These are phyloP conservation scores for Trichogramma pretiosum DNA, from an alignment of 1,140 invertebrate species.

Conservation along the genomic window DNA sequence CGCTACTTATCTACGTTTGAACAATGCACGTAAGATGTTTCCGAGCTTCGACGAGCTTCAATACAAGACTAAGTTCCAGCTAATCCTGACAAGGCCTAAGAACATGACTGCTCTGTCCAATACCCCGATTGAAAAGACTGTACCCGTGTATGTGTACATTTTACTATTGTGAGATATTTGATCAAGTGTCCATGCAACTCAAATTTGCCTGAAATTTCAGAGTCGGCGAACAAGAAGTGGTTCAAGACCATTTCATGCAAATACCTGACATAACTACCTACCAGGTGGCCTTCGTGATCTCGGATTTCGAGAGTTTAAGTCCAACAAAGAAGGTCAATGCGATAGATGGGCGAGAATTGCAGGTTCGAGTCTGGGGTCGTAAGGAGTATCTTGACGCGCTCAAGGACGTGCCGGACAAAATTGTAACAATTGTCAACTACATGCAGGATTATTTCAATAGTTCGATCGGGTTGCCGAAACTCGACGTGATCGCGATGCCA, in stretches of 20 bases:
- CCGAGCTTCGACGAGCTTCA: slow-evolving; percentile 89
- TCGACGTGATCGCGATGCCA: slow-evolving; percentile 78
- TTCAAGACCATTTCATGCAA: slow-evolving; percentile 60
- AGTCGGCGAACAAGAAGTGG: slow-evolving; percentile 42
- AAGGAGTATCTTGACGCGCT: slow-evolving; percentile 58
- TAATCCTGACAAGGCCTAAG: slow-evolving; percentile 54
- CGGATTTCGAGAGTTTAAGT: slow-evolving; percentile 54
- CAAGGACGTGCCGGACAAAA: slow-evolving; percentile 53
- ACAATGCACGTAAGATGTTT: slow-evolving; percentile 74
- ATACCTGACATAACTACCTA: slow-evolving; percentile 78
- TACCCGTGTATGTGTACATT: slow-evolving; percentile 51
- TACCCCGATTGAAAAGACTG: slow-evolving; percentile 48
- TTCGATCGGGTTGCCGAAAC: slow-evolving; percentile 59
- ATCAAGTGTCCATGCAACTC: no score
- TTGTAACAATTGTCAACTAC: slow-evolving; percentile 54
- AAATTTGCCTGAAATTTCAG: no score
- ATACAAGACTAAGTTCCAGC: slow-evolving; percentile 64
- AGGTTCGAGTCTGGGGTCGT: slow-evolving; percentile 63
- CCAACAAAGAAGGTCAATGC: slow-evolving; percentile 27
- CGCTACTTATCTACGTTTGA: slow-evolving; percentile 70
- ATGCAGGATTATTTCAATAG: slow-evolving; percentile 63
- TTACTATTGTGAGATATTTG: neutral
- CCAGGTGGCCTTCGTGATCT: slow-evolving; percentile 72
- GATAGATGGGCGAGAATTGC: slow-evolving; percentile 28
- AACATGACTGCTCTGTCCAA: slow-evolving; percentile 56